These are phyloP conservation scores for Drosophila eohydei DNA, from an alignment of 2,888 invertebrate genomes.

Conservation along the genomic window DNA sequence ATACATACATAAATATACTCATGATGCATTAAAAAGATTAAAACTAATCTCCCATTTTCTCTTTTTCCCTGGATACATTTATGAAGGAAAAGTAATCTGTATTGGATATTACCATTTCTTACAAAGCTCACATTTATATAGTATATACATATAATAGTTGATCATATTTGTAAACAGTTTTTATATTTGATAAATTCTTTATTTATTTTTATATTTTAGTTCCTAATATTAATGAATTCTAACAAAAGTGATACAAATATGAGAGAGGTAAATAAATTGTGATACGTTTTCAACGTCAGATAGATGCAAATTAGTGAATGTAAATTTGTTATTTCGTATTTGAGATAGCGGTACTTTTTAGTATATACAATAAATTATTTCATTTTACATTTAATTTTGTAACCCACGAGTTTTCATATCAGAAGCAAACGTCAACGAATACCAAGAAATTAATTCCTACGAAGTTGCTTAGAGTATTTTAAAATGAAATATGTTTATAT, in stretches of 20 bases:
- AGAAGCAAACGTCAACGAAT: neutral
- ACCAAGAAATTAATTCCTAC: too few species aligned
- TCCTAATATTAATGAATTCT: constrained; percentile 47
- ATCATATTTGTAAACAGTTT: constrained; percentile 18
- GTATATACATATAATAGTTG: constrained; percentile 5
- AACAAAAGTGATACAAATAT: constrained; percentile 31
- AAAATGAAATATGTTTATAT: neutral
- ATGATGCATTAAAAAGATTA: neutral
- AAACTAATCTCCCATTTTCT: constrained; percentile 3
- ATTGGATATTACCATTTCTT: constrained; percentile 41
- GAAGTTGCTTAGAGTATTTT: neutral
- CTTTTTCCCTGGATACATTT: constrained; percentile 11
- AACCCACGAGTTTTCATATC: neutral
- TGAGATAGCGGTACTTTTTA: constrained; percentile 6
- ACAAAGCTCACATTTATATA: constrained; percentile 12
- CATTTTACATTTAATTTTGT: neutral
- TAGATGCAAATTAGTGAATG: neutral
- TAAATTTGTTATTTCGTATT: neutral
- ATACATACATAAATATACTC: neutral
- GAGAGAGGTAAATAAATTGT: constrained; percentile 33
- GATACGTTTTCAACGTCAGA: neutral
- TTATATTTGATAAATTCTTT: constrained; percentile 11
- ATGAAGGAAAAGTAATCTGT: constrained; percentile 15
- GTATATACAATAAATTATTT: constrained; percentile 2
- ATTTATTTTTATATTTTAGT: constrained; percentile 6